These are phyloP conservation scores for Coluber constrictor DNA, from an alignment of 2,797 vertebrate species.

Conservation along the genomic window DNA sequence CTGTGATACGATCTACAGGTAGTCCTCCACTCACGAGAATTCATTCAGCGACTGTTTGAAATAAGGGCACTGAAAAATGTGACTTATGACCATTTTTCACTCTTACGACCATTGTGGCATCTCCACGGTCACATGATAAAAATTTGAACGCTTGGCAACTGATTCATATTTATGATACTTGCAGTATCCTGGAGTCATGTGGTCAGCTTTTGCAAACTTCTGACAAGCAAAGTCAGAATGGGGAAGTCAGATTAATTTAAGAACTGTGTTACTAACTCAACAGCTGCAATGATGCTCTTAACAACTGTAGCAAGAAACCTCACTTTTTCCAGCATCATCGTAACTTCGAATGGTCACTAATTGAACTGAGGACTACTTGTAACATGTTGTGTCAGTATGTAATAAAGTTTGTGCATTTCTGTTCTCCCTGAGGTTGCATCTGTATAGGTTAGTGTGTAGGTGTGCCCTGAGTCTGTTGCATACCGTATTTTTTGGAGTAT, in stretches of 20 bases:
- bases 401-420: neutral
- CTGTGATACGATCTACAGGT: slow-evolving; percentile 26
- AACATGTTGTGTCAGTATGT: neutral
- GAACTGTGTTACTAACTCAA: too few relatives aligned
- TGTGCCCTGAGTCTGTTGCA: neutral
- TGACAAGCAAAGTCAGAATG: neutral
- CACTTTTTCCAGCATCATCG: neutral
- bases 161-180: neutral
- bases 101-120: neutral
- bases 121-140: neutral
- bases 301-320: neutral
- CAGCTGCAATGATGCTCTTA: too few relatives aligned
- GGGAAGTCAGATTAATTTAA: too few relatives aligned
- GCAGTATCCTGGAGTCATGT: neutral
- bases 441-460: neutral
- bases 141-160: neutral
- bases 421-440: neutral
- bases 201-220: neutral
- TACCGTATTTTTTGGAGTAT: neutral
- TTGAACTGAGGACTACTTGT: neutral
- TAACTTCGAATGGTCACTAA: neutral
- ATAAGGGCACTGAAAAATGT: neutral
- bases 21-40: neutral
- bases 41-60: neutral
- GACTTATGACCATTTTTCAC: neutral